phyloP scores from a whole-genome alignment of 2,888 invertebrate species.

The Drepanosiphum platanoidis region DNA sequence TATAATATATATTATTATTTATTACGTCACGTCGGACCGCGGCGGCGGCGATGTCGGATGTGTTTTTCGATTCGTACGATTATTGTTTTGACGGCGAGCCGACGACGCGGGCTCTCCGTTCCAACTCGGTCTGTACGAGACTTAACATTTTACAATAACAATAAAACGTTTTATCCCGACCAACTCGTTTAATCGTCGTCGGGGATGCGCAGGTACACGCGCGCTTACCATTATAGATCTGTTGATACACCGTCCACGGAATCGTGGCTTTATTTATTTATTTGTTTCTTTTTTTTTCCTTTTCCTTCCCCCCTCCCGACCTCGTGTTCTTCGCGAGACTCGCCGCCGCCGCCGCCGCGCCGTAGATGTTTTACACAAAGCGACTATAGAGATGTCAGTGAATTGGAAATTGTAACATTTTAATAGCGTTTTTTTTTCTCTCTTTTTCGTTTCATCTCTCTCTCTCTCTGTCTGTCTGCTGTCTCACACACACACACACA shows the following conservation, averaged over 20 bases:
- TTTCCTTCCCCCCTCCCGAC: not conserved
- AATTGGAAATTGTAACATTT: constrained; percentile 33
- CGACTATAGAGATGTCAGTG: constrained; percentile 1
- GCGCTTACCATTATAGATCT: not conserved
- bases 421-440: constrained; percentile 2
- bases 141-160: too few relatives aligned
- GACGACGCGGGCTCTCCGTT: too few relatives aligned
- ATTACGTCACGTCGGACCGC: not conserved
- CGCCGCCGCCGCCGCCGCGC: too few relatives aligned
- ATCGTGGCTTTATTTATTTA: not conserved
- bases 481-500: too few relatives aligned
- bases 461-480: not conserved
- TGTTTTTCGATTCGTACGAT: not conserved
- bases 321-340: not conserved
- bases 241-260: constrained; percentile 6
- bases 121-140: too few relatives aligned
- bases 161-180: too few relatives aligned
- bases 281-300: not conserved
- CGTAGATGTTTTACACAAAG: not conserved
- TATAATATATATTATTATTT: not conserved
- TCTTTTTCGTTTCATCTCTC: not conserved
- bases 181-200: too few relatives aligned
- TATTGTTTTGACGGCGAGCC: constrained; percentile 23
- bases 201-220: too few relatives aligned
- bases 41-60: not conserved